A percentile compares a stretch with the other conserved stretches of the same genome.
Evolutionary conservation across 2,797 vertebrate species (phyloP).

Genomic region (Bucorvus abyssinicus): DNA sequence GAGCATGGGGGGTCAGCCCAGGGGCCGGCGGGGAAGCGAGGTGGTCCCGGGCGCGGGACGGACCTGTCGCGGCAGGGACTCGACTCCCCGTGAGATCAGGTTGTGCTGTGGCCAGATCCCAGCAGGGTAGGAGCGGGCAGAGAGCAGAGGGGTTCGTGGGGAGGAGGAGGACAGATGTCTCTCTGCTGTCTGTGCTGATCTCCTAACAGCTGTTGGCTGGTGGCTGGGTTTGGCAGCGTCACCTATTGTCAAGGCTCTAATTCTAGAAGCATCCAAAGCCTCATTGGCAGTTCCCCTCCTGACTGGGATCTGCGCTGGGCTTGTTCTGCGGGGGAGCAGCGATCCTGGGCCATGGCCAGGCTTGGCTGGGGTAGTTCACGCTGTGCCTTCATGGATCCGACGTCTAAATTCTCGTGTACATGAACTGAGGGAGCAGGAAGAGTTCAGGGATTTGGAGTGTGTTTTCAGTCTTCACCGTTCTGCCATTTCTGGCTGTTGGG

Average conservation of each 20-base stretch:
- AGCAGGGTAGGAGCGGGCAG: too few relatives aligned
- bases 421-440: neutral
- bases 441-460: fast-evolving
- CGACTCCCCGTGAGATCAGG: fast-evolving
- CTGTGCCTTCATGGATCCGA: fast-evolving
- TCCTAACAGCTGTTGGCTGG: neutral
- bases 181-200: neutral
- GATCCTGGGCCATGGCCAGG: neutral
- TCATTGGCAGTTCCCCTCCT: neutral
- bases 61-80: fast-evolving
- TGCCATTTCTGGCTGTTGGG: neutral
- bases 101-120: neutral
- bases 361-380: fast-evolving
- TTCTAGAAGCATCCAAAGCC: neutral
- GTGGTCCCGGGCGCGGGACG: fast-evolving
- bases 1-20: fast-evolving
- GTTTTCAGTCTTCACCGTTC: fast-evolving
- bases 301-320: neutral
- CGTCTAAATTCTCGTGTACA: fast-evolving
- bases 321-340: fast-evolving
- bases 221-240: neutral
- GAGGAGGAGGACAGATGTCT: neutral
- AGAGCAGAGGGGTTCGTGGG: neutral
- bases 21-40: neutral
- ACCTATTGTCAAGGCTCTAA: neutral